Evolutionary conservation across 2,797 vertebrate species (phyloP).

Genomic region (Sarcoramphus papa): DNA sequence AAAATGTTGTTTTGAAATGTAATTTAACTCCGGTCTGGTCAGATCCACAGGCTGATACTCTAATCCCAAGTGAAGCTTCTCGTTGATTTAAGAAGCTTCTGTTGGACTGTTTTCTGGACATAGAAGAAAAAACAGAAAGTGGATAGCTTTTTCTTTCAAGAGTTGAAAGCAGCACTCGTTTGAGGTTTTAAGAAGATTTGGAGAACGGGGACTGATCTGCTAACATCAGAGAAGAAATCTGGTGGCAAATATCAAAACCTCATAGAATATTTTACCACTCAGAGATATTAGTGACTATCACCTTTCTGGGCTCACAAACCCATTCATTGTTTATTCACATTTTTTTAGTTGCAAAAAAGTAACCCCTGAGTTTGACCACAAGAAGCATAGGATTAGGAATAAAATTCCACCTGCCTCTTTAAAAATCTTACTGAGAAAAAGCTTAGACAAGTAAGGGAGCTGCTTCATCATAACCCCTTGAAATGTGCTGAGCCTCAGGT

Average conservation of each 20-base stretch:
- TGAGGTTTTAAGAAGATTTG: conserved; percentile 63
- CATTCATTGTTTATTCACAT: neutral
- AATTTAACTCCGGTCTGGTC: conserved; percentile 47
- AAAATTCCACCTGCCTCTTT: neutral
- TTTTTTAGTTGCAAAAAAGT: neutral
- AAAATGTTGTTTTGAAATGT: conserved; percentile 63
- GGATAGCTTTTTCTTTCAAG: conserved; percentile 53
- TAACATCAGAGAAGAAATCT: conserved; percentile 56
- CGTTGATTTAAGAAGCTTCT: conserved; percentile 61
- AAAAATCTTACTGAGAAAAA: conserved; percentile 1
- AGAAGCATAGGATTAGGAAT: neutral
- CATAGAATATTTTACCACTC: neutral
- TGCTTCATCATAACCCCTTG: conserved; percentile 41
- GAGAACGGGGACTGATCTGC: conserved; percentile 38
- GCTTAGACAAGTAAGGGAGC: neutral
- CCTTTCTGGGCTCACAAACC: neutral
- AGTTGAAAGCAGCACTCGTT: conserved; percentile 47
- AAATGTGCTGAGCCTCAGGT: conserved; percentile 49
- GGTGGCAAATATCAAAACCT: conserved; percentile 29
- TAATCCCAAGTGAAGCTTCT: conserved; percentile 63
- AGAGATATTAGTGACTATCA: neutral
- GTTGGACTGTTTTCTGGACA: conserved; percentile 44
- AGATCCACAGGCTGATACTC: conserved; percentile 55
- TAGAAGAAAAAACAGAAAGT: conserved; percentile 32
- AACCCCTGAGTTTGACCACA: neutral